Conservation (phyloP, 2,888 invertebrate species). For the Chrysotoxum bicinctum region DNA sequence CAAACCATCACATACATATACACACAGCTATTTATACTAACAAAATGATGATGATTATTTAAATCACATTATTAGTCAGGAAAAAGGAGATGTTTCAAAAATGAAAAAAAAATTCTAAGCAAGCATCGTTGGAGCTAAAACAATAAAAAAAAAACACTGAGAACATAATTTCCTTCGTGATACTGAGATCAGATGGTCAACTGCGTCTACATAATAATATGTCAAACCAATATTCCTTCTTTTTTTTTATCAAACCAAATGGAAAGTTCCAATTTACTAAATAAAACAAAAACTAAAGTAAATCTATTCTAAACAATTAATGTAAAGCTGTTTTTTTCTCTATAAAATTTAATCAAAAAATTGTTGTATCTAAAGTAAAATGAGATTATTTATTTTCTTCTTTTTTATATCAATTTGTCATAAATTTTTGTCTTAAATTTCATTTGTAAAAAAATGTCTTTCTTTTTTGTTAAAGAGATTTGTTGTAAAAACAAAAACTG, state of each 20-base stretch:
- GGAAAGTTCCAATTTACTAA: conserved; percentile 4
- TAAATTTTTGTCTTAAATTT: conserved; percentile 16
- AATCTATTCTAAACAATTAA: conserved; percentile 40
- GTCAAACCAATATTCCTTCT: conserved; percentile 34
- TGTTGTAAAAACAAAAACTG: conserved; percentile 17
- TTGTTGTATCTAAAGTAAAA: neutral
- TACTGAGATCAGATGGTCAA: conserved; percentile 30
- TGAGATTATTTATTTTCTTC: neutral
- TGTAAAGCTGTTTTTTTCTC: conserved; percentile 12
- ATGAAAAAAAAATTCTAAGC: neutral
- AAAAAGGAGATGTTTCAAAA: conserved; percentile 7
- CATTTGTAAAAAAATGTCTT: conserved; percentile 10
- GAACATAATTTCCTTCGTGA: conserved; percentile 63
- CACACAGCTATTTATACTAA: conserved; percentile 58
- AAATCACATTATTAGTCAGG: conserved; percentile 42
- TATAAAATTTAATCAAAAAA: neutral
- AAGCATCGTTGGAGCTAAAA: conserved; percentile 46
- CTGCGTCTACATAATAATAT: conserved; percentile 44
- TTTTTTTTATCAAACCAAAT: neutral
- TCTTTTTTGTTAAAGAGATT: conserved; percentile 49
- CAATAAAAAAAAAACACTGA: too few species aligned
- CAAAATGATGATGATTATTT: conserved; percentile 42
- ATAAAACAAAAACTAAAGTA: conserved; percentile 20
- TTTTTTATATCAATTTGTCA: conserved; percentile 13
- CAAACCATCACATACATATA: conserved; percentile 31